Base-by-base conservation (phyloP, 2,888 invertebrate genomes). In the Vandiemenella viatica region DNA sequence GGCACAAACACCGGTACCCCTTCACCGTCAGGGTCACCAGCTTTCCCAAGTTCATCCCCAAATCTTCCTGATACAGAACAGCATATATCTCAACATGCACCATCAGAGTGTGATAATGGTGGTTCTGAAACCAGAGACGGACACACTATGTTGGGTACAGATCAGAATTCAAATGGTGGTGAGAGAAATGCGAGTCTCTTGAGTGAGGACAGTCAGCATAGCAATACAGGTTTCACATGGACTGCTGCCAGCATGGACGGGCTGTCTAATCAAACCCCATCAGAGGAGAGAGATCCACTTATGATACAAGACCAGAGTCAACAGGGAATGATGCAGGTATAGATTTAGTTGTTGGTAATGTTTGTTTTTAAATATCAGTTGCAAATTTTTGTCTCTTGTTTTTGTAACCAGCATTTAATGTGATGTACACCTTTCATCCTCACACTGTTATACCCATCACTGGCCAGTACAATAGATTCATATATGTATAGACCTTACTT, bases 271-370 rank as follows among this genome's bases (percentile, higher is more conserved):
- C 13, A 23, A 17, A 22, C 15, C n/a, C n/a, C 41, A 22, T 2
- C 26, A 13, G 53, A 53, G 10, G 53, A 53, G 19, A 63, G 64
- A 50, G 67, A 68, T 58, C 66, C 67, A 4, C 50, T 67, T 18
- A 62, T 63, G 51, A 55, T 67, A 23, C 63, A 65, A 16, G 58
- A 56, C 17, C 64, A 77, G 5, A 1, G 37, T 8, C n/a, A 20
- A 22, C 26, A 16, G 15, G 46, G 43, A 6, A n/a, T 18, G n/a
- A 38, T 19, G 8, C 23, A 23, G n/a, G 37, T n/a, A n/a, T n/a
- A n/a, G n/a, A n/a, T n/a, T n/a, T n/a, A n/a, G n/a, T n/a, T n/a
- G n/a, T n/a, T n/a, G n/a, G n/a, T n/a, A n/a, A n/a, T n/a, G n/a
- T n/a, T n/a, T n/a, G n/a, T n/a, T n/a, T n/a, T n/a, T n/a, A n/a